Base-by-base conservation (phyloP, 2,113 vertebrate genomes). In the Vidua macroura region DNA sequence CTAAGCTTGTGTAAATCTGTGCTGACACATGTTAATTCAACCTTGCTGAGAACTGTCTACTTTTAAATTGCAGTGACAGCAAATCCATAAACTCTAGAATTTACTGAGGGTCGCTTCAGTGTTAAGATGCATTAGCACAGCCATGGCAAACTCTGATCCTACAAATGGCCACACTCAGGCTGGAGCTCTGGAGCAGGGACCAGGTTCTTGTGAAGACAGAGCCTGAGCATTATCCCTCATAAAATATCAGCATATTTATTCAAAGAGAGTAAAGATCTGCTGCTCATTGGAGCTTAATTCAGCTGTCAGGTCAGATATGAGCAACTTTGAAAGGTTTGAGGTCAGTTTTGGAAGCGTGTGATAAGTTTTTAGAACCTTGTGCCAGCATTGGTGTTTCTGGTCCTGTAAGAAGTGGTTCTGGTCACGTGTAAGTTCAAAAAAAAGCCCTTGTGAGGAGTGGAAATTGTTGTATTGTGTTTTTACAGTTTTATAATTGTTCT, bases 11-110 rank as follows among this genome's bases (percentile, higher is more conserved):
- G 75, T 66, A 91, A 94, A 97, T 95, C 84, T 91, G 62, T 83
- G 93, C 94, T 95, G 95, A 94, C 95, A 93, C 67, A 15, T 92
- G 88, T 94, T 96, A 93, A 90, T 95, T 96, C 94, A 93, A 67
- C 93, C 90, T 95, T 95, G 82, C 95, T 91, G 85, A 86, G 82
- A 89, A 83, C 70, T 66, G 51, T 92, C 94, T 87, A 7, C 91
- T 80, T 81, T 24, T 55, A 84, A 85, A 95, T 81, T 83, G 91
- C 94, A 70, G 74, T 84, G 91, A 91, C 95, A 95, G 93, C 85
- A 94, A 95, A 92, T 95, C 92, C 72, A 92, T 94, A 87, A 87
- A 80, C 59, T 85, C 72, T 7, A 44, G 78, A 76, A 91, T 92
- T 89, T 90, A 77, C 70, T n/a, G 78, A 85, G 91, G 87, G 82